Conservation (phyloP, 2,797 vertebrate species). For the Lagodon rhomboides region DNA sequence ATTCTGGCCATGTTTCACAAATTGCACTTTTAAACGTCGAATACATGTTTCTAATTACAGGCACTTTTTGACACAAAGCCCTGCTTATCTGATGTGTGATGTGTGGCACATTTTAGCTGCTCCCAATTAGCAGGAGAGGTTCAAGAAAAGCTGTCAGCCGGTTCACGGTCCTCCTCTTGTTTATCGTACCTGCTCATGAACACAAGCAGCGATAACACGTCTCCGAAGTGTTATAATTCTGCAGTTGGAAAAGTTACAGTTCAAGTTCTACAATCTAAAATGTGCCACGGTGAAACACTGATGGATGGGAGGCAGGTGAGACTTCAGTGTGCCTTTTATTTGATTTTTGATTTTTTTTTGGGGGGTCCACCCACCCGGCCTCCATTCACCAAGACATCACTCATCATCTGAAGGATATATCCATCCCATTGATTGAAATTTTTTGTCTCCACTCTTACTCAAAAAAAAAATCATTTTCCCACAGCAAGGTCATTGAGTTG, state of each 20-base stretch:
- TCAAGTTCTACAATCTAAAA: slow-evolving; percentile 17
- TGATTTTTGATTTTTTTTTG: too few relatives aligned
- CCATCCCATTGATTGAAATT: slow-evolving; percentile 20
- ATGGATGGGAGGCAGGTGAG: slow-evolving; percentile 54
- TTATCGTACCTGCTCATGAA: slow-evolving; percentile 6
- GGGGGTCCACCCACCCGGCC: slow-evolving; percentile 34
- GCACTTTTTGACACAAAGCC: neutral
- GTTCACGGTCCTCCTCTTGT: slow-evolving; percentile 13
- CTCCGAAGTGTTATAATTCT: neutral
- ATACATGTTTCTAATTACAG: slow-evolving; percentile 16
- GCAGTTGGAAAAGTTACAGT: slow-evolving; percentile 7
- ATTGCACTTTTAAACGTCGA: neutral
- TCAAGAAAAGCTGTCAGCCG: slow-evolving; percentile 12
- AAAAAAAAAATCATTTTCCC: slow-evolving; percentile 12
- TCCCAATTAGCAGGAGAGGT: slow-evolving; percentile 40
- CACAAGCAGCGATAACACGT: neutral
- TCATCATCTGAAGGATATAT: slow-evolving; percentile 39
- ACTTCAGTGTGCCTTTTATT: slow-evolving; percentile 41
- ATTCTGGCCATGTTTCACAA: neutral
- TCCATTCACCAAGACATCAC: slow-evolving; percentile 28
- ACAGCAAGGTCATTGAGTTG: slow-evolving; percentile 52
- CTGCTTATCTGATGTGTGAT: slow-evolving; percentile 9
- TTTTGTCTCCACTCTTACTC: slow-evolving; percentile 19
- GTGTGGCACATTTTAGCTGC: slow-evolving; percentile 5
- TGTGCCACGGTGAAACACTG: slow-evolving; percentile 31